Percentiles rank a stretch among this genome's conserved stretches.
phyloP scores from a whole-genome alignment of 2,888 invertebrate species.

The Nudaria mundana region DNA sequence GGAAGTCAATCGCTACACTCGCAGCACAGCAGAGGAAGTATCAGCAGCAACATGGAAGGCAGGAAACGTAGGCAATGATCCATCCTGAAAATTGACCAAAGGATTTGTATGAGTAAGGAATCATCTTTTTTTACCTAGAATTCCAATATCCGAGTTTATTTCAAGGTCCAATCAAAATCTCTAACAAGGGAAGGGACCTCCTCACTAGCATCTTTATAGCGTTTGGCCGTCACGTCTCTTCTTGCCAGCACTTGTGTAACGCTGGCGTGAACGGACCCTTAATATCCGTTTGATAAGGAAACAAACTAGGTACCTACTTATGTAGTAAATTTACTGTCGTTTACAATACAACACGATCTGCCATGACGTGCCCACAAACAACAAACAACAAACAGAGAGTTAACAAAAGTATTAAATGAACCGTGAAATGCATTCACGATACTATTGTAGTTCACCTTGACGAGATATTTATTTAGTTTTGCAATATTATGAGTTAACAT shows the following conservation, averaged over 20 bases:
- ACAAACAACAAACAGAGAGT: too few relatives aligned
- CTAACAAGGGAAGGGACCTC: too few relatives aligned
- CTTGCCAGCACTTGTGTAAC: too few relatives aligned
- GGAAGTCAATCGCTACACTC: slow-evolving; percentile 57
- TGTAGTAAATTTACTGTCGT: too few relatives aligned
- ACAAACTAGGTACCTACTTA: too few relatives aligned
- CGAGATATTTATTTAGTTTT: background rate
- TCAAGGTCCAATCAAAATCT: background rate
- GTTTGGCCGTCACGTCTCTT: too few relatives aligned
- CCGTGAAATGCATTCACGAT: background rate
- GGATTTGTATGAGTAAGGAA: background rate
- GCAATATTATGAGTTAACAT: too few relatives aligned
- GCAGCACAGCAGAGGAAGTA: slow-evolving; percentile 70
- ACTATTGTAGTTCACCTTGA: background rate
- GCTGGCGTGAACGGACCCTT: too few relatives aligned
- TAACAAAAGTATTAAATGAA: slow-evolving; percentile 1
- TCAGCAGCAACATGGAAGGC: slow-evolving; percentile 71
- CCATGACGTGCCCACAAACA: background rate
- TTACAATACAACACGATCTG: background rate
- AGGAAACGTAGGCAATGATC: slow-evolving; percentile 69
- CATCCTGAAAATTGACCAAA: slow-evolving; percentile 40
- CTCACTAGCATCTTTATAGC: too few relatives aligned
- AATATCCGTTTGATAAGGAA: too few relatives aligned
- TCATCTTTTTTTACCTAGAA: background rate
- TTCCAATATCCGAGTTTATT: too few relatives aligned